Base-by-base conservation (phyloP, 1,140 invertebrate genomes). In the Formica exsecta region DNA sequence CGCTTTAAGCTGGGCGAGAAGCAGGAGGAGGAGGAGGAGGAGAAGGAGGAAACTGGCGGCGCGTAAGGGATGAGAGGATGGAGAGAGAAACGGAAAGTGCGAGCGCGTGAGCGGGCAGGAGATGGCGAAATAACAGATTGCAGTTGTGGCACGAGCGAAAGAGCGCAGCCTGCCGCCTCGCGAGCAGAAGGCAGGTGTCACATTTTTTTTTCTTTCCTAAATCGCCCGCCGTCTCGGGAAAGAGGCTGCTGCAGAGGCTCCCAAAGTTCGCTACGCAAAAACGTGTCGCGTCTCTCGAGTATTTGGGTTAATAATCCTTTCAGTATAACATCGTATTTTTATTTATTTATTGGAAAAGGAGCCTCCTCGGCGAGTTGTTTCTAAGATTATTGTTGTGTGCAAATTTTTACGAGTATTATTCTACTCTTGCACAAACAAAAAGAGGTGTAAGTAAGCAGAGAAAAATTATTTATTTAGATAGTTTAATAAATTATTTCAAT, bases 131-230 rank as follows among this genome's bases (percentile, higher is more conserved):
- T 92, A 94, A 94, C 93, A 93, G 93, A 95, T 94, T 92, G 93
- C 93, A 93, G 93, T 93, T 94, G 91, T 92, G 92, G 91, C 93
- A 94, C 91, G 93, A 93, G 93, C 91, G 88, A 85, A 66, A 85
- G 32, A 57, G 32, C 66, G 90, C 87, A 91, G 89, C 90, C 87
- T 91, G 89, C 71, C 71, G 73, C 89, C 87, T 91, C 90, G 89
- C 90, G 86, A 87, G 89, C 87, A 91, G 91, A 87, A 93, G 92
- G 93, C 94, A 95, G 94, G 94, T 94, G 94, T 91, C 90, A 92
- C 91, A 92, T 93, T 93, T 92, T 93, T 6, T 6, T 16, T 16
- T 48, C 3, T 94, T 91, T 92, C 92, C 86, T 74, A 86, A 91
- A 91, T 83, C 85, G 86, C 85, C 87, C 73, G 85, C 59, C 48